Conservation (phyloP, 2,113 vertebrate species). For the Macroglossus sobrinus region DNA sequence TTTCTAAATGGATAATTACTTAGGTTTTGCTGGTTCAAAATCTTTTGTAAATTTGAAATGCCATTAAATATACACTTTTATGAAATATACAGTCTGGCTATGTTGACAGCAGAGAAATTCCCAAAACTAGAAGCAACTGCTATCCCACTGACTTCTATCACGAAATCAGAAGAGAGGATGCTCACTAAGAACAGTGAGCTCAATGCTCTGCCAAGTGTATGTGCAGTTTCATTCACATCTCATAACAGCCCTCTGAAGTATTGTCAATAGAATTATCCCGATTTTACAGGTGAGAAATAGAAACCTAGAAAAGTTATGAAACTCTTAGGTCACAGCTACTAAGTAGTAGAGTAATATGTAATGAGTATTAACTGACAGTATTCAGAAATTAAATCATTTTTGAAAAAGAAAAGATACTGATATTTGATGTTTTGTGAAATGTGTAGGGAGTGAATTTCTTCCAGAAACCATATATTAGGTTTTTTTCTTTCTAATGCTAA, state of each 20-base stretch:
- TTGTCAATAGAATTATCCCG: background rate
- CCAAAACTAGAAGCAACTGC: background rate
- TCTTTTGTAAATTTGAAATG: slow-evolving; percentile 1
- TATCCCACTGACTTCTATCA: background rate
- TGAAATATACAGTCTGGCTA: background rate
- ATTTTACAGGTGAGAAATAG: background rate
- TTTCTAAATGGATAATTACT: background rate
- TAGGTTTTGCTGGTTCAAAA: background rate
- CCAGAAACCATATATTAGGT: background rate
- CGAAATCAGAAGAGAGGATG: background rate
- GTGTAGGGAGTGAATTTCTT: background rate
- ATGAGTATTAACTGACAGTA: background rate
- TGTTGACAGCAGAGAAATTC: background rate
- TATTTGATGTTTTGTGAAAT: background rate
- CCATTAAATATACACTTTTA: background rate
- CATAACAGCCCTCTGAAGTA: background rate
- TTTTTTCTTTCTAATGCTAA: background rate
- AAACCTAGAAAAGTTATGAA: background rate
- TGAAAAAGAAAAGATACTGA: background rate
- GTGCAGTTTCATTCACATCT: background rate
- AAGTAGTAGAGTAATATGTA: background rate
- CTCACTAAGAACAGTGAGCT: background rate
- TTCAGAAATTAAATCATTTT: background rate
- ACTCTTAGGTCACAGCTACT: background rate
- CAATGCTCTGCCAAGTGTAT: background rate